Evolutionary conservation across 2,797 vertebrate genomes (phyloP).

Genomic region (Ptychobarbus kaznakovi): DNA sequence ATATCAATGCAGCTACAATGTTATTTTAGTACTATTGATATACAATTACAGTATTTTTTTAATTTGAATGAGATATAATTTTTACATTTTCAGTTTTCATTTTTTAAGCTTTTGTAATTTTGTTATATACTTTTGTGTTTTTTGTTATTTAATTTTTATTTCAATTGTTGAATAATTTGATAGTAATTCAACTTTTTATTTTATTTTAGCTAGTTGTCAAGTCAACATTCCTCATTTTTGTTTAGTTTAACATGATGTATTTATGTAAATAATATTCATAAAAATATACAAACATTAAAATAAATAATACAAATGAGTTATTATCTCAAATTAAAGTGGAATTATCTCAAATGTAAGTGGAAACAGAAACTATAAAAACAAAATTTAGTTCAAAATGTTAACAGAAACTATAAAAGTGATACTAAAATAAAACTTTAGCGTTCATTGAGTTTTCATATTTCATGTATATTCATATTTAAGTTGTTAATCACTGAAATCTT

Average conservation of each 20-base stretch:
- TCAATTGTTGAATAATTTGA: background rate
- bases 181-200: background rate
- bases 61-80: background rate
- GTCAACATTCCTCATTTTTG: background rate
- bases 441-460: background rate
- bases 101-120: background rate
- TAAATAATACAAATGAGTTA: background rate
- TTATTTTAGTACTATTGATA: background rate
- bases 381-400: background rate
- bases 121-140: background rate
- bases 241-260: background rate
- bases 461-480: background rate
- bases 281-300: background rate
- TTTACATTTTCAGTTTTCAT: background rate
- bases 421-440: background rate
- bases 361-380: background rate
- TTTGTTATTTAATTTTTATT: background rate
- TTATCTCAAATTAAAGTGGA: background rate
- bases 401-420: background rate
- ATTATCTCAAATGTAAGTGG: background rate
- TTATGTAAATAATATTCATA: background rate
- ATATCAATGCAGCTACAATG: background rate
- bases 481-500: no score
- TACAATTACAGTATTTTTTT: background rate
- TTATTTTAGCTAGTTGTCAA: background rate